These are phyloP conservation scores for Patella depressa DNA, from an alignment of 2,888 invertebrate genomes.

Conservation along the genomic window DNA sequence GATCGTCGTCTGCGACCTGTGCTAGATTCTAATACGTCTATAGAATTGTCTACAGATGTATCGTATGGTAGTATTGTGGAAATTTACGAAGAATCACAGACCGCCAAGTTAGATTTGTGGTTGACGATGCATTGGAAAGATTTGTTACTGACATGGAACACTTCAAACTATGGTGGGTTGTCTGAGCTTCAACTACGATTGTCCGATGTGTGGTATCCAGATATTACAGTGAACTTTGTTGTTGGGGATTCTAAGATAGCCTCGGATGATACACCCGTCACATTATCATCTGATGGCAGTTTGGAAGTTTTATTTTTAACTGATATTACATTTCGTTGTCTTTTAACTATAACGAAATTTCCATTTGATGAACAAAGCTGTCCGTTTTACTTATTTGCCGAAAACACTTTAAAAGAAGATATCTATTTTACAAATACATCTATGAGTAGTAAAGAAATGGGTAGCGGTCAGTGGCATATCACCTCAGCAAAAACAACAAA, in stretches of 20 bases:
- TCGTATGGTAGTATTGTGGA: neutral
- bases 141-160: neutral
- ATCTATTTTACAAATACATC: neutral
- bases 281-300: neutral
- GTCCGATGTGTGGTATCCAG: neutral
- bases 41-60: neutral
- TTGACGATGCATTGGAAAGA: neutral
- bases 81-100: neutral
- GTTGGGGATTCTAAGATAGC: neutral
- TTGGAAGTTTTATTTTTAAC: neutral
- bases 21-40: neutral
- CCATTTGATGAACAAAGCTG: neutral
- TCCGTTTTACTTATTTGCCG: neutral
- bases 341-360: neutral
- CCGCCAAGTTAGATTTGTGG: neutral
- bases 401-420: neutral
- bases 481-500: neutral
- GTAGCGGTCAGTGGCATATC: neutral
- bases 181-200: neutral
- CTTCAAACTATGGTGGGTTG: neutral
- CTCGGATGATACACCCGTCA: neutral
- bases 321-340: neutral
- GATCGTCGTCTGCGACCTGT: neutral
- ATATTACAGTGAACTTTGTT: neutral
- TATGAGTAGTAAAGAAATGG: neutral